Conservation (phyloP, 2,113 vertebrate species). For the Chiloscyllium plagiosum region DNA sequence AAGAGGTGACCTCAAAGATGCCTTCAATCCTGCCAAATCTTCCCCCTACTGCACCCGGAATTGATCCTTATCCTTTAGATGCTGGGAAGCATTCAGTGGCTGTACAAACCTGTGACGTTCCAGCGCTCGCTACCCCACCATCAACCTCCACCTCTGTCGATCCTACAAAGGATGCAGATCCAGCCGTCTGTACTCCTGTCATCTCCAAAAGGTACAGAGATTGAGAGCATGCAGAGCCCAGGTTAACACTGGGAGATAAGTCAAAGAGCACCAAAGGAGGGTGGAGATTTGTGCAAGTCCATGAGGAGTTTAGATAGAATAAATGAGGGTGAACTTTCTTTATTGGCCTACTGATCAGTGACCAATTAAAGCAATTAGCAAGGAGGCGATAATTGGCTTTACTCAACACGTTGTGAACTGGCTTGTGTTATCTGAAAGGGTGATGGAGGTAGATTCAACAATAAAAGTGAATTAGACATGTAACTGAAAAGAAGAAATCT, state of each 20-base stretch:
- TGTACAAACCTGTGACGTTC: constrained; percentile 4
- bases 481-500: not conserved
- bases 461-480: not conserved
- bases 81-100: constrained; percentile 40
- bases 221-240: not conserved
- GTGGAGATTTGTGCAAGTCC: not conserved
- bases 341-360: not conserved
- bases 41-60: not conserved
- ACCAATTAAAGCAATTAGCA: not conserved
- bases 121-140: accelerated
- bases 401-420: not conserved
- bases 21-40: not conserved
- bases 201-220: constrained; percentile 44
- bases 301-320: not conserved
- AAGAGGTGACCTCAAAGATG: not conserved
- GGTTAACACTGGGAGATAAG: not conserved
- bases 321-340: not conserved
- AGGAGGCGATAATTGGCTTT: not conserved
- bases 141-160: not conserved
- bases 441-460: not conserved
- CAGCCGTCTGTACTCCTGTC: accelerated
- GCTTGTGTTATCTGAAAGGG: not conserved
- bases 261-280: not conserved
- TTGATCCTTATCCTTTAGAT: constrained; percentile 39
- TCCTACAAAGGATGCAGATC: not conserved